Percentiles rank a stretch among this genome's conserved stretches.
phyloP scores from a whole-genome alignment of 2,113 vertebrate species.

The Ailurus styani region DNA sequence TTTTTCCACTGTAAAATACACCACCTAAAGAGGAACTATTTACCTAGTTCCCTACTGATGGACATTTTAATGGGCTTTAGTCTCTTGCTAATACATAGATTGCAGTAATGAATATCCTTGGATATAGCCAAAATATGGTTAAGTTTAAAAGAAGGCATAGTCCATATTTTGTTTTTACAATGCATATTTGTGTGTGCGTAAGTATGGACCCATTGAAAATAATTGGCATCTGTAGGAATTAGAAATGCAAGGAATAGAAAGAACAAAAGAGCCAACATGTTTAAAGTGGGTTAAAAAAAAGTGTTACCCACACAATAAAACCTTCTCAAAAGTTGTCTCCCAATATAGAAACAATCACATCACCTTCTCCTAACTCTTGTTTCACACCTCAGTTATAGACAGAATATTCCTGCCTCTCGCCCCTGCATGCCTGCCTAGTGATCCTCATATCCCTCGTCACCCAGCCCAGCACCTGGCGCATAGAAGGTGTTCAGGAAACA shows the following conservation, averaged over 20 bases:
- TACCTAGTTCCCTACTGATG: neutral
- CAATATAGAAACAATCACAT: neutral
- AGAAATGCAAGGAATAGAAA: neutral
- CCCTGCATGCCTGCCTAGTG: neutral
- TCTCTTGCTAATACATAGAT: neutral
- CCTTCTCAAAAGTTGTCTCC: neutral
- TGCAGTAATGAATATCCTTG: neutral
- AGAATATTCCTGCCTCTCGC: neutral
- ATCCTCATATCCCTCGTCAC: neutral
- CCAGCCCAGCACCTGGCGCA: neutral
- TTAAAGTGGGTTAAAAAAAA: neutral
- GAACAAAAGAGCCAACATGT: neutral
- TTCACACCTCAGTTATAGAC: neutral
- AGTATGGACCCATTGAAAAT: neutral
- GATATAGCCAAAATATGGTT: neutral
- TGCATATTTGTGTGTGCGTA: neutral
- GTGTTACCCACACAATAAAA: neutral
- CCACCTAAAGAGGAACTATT: neutral
- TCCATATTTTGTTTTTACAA: neutral
- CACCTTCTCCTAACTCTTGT: neutral
- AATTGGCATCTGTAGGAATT: neutral
- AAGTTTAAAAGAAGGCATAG: neutral
- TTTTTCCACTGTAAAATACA: neutral
- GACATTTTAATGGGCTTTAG: neutral
- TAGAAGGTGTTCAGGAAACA: neutral